Conservation (phyloP, 2,113 vertebrate genomes). For the Trichechus manatus region DNA sequence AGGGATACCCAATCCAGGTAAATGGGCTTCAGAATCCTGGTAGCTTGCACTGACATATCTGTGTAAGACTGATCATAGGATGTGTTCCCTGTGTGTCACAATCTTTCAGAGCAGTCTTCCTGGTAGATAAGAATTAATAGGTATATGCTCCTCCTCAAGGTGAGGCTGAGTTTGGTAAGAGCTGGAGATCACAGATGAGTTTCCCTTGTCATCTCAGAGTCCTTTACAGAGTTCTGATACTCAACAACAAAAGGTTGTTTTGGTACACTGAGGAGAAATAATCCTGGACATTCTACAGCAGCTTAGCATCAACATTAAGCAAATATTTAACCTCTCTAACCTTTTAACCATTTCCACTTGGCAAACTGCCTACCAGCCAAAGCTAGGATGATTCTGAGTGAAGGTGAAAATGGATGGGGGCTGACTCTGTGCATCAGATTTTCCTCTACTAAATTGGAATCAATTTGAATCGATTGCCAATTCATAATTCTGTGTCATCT, state of each 20-base stretch:
- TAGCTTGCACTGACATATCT: neutral
- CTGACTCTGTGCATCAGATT: neutral
- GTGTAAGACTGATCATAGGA: neutral
- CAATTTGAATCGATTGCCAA: neutral
- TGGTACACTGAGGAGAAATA: neutral
- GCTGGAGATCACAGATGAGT: neutral
- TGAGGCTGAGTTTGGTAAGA: neutral
- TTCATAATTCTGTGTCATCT: slow-evolving; percentile 10
- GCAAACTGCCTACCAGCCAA: neutral
- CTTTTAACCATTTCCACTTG: neutral
- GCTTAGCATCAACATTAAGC: neutral
- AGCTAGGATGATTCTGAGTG: neutral
- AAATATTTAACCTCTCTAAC: neutral
- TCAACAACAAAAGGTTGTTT: neutral
- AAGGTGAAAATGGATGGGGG: neutral
- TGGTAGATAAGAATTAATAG: neutral
- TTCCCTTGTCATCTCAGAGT: neutral
- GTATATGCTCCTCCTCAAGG: neutral
- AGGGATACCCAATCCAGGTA: neutral
- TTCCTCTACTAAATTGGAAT: neutral
- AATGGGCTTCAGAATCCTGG: neutral
- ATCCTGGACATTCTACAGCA: neutral
- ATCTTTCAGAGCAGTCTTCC: neutral
- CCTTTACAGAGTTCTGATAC: neutral
- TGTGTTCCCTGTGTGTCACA: neutral